These are phyloP conservation scores for Molorchus minor DNA, from an alignment of 2,888 invertebrate species.

Conservation along the genomic window DNA sequence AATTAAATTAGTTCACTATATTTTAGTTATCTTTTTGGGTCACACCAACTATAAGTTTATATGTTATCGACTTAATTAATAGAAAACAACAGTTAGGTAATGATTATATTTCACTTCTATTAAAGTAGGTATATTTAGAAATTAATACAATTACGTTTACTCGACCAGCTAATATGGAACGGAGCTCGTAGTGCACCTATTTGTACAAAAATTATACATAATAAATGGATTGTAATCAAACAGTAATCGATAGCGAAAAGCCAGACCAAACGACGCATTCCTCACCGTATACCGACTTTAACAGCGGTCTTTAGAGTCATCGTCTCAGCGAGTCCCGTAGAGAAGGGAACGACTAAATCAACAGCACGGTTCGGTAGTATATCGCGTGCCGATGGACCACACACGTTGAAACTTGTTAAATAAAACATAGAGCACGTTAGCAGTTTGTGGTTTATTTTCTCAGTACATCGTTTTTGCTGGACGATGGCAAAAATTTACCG, in stretches of 20 bases:
- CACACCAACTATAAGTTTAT: too few species aligned
- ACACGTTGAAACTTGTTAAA: slow-evolving; percentile 63
- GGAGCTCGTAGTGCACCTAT: too few species aligned
- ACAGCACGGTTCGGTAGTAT: slow-evolving; percentile 53
- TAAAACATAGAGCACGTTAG: slow-evolving; percentile 64
- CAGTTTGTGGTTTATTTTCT: slow-evolving; percentile 54
- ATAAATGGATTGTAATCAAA: too few species aligned
- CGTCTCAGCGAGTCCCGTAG: slow-evolving; percentile 14
- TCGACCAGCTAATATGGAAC: too few species aligned
- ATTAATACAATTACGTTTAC: too few species aligned
- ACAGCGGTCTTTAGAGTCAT: slow-evolving; percentile 14
- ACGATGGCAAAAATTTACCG: slow-evolving; percentile 1
- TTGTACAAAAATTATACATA: too few species aligned
- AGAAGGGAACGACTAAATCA: slow-evolving; percentile 20
- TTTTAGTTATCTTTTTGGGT: too few species aligned
- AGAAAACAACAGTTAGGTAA: too few species aligned
- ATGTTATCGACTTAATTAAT: too few species aligned
- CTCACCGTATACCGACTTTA: slow-evolving; percentile 3
- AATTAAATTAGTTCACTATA: too few species aligned
- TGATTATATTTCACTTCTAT: too few species aligned
- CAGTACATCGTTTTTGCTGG: background rate
- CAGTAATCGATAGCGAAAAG: background rate
- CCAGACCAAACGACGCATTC: slow-evolving; percentile 7
- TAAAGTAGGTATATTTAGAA: too few species aligned
- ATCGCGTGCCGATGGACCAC: slow-evolving; percentile 62